These are phyloP conservation scores for Myotis planiceps DNA, from an alignment of 2,797 vertebrate genomes.

Conservation along the genomic window DNA sequence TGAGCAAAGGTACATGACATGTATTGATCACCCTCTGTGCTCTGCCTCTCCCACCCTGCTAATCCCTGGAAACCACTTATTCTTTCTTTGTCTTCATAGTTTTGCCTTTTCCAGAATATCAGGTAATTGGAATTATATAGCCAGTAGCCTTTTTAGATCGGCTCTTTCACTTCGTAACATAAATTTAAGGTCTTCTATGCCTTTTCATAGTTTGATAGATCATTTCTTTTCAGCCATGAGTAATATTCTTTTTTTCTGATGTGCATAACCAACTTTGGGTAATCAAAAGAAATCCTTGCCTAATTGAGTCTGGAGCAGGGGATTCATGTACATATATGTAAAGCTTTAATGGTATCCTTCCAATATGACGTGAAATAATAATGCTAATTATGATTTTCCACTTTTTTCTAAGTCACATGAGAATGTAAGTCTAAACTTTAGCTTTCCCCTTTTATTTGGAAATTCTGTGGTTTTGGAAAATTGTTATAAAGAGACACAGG, in stretches of 20 bases:
- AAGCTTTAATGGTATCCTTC: background rate
- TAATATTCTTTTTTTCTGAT: background rate
- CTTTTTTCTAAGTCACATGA: background rate
- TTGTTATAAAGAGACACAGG: background rate
- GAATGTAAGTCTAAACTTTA: background rate
- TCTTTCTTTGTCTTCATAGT: background rate
- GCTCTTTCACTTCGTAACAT: background rate
- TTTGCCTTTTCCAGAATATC: no score
- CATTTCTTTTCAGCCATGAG: background rate
- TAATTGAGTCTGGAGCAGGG: background rate
- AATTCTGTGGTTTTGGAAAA: conserved; percentile 11
- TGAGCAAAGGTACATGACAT: no score
- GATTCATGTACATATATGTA: background rate
- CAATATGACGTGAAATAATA: background rate
- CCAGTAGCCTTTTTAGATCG: background rate
- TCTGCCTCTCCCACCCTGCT: background rate
- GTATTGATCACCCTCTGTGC: background rate
- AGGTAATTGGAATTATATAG: no score
- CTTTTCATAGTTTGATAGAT: background rate
- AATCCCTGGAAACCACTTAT: background rate
- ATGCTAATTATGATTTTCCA: background rate
- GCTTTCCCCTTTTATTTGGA: background rate
- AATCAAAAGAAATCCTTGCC: background rate
- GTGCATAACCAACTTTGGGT: background rate
- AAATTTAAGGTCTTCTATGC: background rate